Evolutionary conservation across 2,113 vertebrate genomes (phyloP).

Genomic region (Spilogale gracilis): DNA sequence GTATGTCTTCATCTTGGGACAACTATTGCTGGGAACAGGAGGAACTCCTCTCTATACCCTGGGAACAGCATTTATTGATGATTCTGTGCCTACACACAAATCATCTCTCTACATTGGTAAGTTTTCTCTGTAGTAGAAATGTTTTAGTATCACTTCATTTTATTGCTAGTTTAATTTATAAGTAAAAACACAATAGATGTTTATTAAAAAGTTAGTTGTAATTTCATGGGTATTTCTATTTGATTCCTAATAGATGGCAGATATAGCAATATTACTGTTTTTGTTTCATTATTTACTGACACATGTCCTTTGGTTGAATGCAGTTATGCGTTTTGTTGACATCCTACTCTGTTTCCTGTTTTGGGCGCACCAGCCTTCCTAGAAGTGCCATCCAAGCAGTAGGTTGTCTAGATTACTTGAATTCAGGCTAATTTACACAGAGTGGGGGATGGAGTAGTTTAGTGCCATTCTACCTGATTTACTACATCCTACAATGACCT

Average conservation of each 20-base stretch:
- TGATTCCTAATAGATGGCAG: not conserved
- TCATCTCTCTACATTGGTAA: conserved; percentile 92
- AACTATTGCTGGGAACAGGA: conserved; percentile 89
- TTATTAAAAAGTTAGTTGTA: not conserved
- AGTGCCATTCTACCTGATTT: not conserved
- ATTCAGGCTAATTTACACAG: not conserved
- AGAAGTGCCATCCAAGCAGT: not conserved
- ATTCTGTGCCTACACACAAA: conserved; percentile 89
- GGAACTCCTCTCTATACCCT: conserved; percentile 91
- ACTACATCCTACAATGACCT: not conserved
- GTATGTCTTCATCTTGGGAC: conserved; percentile 90
- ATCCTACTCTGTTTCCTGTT: not conserved
- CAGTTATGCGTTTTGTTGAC: not conserved
- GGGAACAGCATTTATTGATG: conserved; percentile 91
- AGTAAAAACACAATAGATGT: not conserved
- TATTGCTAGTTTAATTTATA: not conserved
- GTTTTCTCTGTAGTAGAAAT: not conserved
- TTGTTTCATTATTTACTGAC: not conserved
- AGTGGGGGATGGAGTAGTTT: not conserved
- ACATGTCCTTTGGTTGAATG: not conserved
- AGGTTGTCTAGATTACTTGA: not conserved
- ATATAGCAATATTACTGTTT: not conserved
- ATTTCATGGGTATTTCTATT: not conserved
- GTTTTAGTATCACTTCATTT: not conserved
- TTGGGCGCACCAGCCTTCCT: not conserved